These are phyloP conservation scores for Poecilia gillii DNA, from an alignment of 2,797 vertebrate genomes.

Conservation along the genomic window DNA sequence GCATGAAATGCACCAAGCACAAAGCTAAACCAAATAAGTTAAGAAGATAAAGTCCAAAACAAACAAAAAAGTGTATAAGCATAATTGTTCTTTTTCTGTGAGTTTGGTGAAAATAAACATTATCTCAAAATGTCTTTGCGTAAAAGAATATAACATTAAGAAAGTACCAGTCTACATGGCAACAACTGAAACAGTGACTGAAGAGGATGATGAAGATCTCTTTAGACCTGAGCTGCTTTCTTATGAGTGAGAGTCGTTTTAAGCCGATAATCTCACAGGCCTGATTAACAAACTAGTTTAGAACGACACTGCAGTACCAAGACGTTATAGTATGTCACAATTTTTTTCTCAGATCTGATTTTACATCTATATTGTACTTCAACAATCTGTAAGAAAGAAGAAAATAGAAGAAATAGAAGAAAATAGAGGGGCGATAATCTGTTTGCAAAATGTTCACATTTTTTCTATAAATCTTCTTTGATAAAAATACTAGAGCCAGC, in stretches of 20 bases:
- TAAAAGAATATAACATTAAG: background rate
- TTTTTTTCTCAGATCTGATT: background rate
- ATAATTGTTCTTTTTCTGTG: background rate
- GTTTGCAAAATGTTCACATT: background rate
- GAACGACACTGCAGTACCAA: background rate
- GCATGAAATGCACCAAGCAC: background rate
- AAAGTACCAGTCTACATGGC: background rate
- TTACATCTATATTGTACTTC: background rate
- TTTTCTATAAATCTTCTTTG: background rate
- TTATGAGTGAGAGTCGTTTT: background rate
- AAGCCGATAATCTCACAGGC: background rate
- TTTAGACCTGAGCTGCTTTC: background rate
- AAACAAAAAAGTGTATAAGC: background rate
- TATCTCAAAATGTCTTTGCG: background rate
- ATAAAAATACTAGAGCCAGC: no score
- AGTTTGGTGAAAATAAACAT: background rate
- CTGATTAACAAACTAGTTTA: background rate
- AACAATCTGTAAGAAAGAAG: background rate
- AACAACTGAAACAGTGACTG: background rate
- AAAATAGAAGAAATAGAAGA: background rate
- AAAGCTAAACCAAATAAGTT: background rate
- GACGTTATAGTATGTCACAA: background rate
- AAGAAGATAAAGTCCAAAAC: background rate
- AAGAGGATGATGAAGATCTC: background rate
- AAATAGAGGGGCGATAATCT: background rate